Conservation (phyloP, 1,140 invertebrate species). For the Magallana angulata region DNA sequence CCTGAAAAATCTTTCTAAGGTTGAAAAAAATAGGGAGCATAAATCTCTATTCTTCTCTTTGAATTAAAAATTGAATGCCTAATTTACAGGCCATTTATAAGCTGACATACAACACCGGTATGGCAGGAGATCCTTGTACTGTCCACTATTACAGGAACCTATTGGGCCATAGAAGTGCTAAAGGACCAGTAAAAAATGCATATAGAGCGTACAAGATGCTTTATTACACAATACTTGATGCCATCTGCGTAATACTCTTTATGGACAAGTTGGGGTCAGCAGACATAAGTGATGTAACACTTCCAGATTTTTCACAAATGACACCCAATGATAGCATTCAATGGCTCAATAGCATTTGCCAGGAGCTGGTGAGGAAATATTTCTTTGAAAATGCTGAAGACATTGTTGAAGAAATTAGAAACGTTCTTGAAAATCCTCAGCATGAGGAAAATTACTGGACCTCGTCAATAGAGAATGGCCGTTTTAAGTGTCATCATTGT, state of each 20-base stretch:
- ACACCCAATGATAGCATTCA: background rate
- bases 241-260: slow-evolving; percentile 44
- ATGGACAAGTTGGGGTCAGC: slow-evolving; percentile 1
- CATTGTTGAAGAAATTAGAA: slow-evolving; percentile 25
- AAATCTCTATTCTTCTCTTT: too few species aligned
- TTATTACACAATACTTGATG: slow-evolving; percentile 45
- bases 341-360: background rate
- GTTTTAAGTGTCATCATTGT: slow-evolving; percentile 39
- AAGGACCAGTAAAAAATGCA: slow-evolving; percentile 46
- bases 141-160: slow-evolving; percentile 44
- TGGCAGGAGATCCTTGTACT: slow-evolving; percentile 39
- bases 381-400: slow-evolving; percentile 41
- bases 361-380: background rate
- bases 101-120: slow-evolving; percentile 35
- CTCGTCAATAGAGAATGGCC: background rate
- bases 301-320: slow-evolving; percentile 38
- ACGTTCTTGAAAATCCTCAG: slow-evolving; percentile 27
- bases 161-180: slow-evolving; percentile 38
- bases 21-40: too few species aligned
- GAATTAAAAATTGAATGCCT: too few species aligned
- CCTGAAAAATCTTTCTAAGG: too few species aligned
- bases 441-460: slow-evolving; percentile 47
- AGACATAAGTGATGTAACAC: background rate
- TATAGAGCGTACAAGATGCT: slow-evolving; percentile 44
- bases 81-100: too few species aligned